phyloP scores from a whole-genome alignment of 2,113 vertebrate genomes.

The Cololabis saira region DNA sequence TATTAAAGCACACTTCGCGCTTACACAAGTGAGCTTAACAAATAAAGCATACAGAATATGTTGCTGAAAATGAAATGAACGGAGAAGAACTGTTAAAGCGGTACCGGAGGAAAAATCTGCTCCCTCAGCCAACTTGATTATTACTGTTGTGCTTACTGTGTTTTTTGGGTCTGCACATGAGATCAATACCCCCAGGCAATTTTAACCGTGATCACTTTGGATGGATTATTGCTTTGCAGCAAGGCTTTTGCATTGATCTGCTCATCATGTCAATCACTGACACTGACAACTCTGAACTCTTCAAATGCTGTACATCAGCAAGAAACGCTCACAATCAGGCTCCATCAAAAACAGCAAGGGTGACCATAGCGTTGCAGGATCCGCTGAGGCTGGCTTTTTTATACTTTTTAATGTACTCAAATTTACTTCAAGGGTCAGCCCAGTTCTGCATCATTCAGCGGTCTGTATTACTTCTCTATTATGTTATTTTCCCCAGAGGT shows the following conservation, averaged over 20 bases:
- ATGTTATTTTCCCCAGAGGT: neutral
- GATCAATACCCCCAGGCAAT: slow-evolving; percentile 78
- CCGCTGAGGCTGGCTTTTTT: slow-evolving; percentile 48
- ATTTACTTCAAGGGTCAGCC: slow-evolving; percentile 23
- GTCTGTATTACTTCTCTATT: neutral
- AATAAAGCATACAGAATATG: neutral
- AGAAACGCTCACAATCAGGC: slow-evolving; percentile 36
- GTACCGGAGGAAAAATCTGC: slow-evolving; percentile 28
- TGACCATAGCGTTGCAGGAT: slow-evolving; percentile 28
- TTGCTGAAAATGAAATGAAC: slow-evolving; percentile 21
- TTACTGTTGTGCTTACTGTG: slow-evolving; percentile 70
- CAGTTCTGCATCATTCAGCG: slow-evolving; percentile 13
- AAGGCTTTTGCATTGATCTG: slow-evolving; percentile 76
- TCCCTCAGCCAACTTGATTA: slow-evolving; percentile 60
- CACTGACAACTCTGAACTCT: slow-evolving; percentile 70
- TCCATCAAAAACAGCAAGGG: slow-evolving; percentile 46
- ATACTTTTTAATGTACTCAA: slow-evolving; percentile 24
- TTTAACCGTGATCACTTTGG: slow-evolving; percentile 79
- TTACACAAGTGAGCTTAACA: neutral
- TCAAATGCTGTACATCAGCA: slow-evolving; percentile 73
- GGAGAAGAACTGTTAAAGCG: slow-evolving; percentile 24
- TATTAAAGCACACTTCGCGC: neutral
- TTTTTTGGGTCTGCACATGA: slow-evolving; percentile 68
- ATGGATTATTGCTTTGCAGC: slow-evolving; percentile 79
- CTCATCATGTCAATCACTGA: slow-evolving; percentile 79